Conservation (phyloP, 37 sponge, comb jelly and placozoan genomes). For the Agelas oroides region DNA sequence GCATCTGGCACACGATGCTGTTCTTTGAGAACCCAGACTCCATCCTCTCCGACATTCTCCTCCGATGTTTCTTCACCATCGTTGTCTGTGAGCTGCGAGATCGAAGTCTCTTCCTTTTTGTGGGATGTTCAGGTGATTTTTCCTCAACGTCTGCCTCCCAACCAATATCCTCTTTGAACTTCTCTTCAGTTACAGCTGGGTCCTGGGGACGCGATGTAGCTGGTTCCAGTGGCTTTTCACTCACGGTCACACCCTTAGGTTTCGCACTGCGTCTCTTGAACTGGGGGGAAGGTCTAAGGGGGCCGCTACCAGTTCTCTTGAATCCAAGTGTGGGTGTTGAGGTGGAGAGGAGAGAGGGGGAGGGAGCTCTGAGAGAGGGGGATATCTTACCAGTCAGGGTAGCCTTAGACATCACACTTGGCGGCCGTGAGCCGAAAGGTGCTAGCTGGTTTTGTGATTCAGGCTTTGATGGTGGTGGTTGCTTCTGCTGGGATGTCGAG, state of each 20-base stretch:
- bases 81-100: slow-evolving; percentile 31
- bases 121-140: slow-evolving; percentile 6
- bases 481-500: neutral
- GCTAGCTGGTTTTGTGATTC: neutral
- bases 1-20: slow-evolving; percentile 76
- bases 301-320: neutral
- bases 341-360: slow-evolving; percentile 6
- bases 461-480: neutral
- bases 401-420: neutral
- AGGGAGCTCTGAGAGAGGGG: neutral
- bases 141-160: slow-evolving; percentile 85
- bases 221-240: neutral
- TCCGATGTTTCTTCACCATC: slow-evolving; percentile 4
- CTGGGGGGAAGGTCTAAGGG: neutral
- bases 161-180: slow-evolving; percentile 33
- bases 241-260: neutral
- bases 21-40: neutral
- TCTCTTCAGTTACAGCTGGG: neutral
- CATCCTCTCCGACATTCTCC: neutral
- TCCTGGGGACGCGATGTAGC: neutral
- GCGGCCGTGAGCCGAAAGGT: neutral
- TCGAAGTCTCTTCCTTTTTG: slow-evolving; percentile 21
- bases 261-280: neutral
- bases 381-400: neutral
- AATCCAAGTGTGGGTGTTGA: neutral